Evolutionary conservation across 2,113 vertebrate species (phyloP).

Genomic region (Nicator chloris): DNA sequence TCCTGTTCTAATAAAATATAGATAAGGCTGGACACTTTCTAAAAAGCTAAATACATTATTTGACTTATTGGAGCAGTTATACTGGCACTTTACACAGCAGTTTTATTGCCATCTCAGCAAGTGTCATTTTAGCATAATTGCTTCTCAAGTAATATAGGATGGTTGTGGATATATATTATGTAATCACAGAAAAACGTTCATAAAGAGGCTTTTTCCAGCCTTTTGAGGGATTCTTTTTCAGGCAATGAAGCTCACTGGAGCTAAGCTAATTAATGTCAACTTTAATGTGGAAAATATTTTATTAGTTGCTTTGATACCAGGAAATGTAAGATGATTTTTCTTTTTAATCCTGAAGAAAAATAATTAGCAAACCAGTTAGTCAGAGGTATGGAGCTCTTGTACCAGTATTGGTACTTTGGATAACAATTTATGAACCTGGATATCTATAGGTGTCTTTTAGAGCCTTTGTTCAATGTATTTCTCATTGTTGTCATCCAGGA

Average conservation of each 20-base stretch:
- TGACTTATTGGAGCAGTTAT: not conserved
- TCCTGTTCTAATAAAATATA: not conserved
- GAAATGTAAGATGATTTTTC: not conserved
- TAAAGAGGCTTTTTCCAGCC: not conserved
- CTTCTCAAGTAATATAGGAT: not conserved
- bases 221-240: not conserved
- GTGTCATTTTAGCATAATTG: not conserved
- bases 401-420: not conserved
- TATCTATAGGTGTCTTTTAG: not conserved
- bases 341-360: not conserved
- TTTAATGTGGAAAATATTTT: conserved; percentile 22
- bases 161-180: not conserved
- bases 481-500: not conserved
- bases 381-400: not conserved
- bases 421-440: not conserved
- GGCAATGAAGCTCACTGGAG: not conserved
- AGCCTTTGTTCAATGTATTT: not conserved
- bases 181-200: not conserved
- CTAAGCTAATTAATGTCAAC: conserved; percentile 6
- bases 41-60: not conserved
- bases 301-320: not conserved
- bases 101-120: not conserved
- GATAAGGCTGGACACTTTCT: not conserved
- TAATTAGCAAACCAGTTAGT: not conserved
- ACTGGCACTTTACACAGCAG: not conserved